Conservation (phyloP, 2,113 vertebrate genomes). For the Ptyas mucosa region DNA sequence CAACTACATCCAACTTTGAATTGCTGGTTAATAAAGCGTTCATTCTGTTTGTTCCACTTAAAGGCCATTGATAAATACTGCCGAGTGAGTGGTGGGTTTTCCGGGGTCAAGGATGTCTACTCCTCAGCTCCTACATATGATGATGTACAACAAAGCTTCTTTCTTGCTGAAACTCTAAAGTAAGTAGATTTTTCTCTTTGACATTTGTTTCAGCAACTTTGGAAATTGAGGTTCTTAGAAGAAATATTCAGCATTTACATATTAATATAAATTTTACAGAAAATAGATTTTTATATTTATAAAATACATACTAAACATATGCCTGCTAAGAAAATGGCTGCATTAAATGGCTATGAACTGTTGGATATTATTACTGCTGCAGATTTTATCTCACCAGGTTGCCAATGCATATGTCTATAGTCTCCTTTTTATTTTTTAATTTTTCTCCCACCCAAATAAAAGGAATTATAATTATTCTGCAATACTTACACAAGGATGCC, state of each 20-base stretch:
- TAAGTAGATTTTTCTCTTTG: constrained; percentile 66
- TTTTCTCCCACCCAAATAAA: background rate
- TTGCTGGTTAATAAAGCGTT: background rate
- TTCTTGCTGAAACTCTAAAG: constrained; percentile 98
- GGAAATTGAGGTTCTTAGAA: background rate
- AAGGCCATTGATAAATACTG: constrained; percentile 96
- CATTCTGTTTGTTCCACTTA: constrained; percentile 20
- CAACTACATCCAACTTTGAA: background rate
- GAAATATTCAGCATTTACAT: background rate
- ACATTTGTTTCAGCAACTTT: constrained; percentile 9
- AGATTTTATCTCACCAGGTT: background rate
- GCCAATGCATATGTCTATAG: background rate
- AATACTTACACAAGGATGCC: background rate
- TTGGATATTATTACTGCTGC: background rate
- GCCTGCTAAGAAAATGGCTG: background rate
- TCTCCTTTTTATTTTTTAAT: background rate
- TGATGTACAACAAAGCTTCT: constrained; percentile 98
- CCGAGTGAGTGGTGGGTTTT: constrained; percentile 92
- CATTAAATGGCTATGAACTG: background rate
- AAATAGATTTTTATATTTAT: background rate
- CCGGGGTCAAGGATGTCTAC: constrained; percentile 96
- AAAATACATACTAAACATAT: background rate
- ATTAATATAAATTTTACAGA: background rate
- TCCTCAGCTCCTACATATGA: constrained; percentile 91
- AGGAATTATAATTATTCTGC: background rate